Percentiles rank a stretch among this genome's conserved stretches.
Conservation (phyloP, 1,140 invertebrate species). For the Micrasema minimum region DNA sequence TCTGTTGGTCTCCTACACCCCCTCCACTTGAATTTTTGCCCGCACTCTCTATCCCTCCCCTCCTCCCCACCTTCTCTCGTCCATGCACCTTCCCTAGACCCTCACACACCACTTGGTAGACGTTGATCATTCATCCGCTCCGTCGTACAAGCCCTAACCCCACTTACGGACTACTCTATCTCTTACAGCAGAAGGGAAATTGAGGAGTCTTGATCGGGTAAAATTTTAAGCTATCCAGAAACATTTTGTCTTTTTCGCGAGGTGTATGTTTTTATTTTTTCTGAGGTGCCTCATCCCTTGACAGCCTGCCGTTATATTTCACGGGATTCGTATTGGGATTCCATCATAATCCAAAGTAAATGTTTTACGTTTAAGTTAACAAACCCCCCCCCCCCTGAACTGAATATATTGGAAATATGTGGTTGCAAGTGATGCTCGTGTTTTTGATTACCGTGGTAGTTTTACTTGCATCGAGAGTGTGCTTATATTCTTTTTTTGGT, state of each 20-base stretch:
- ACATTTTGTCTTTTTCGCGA: too few relatives aligned
- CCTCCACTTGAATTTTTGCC: slow-evolving; percentile 34
- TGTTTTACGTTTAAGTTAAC: not conserved
- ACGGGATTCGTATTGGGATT: not conserved
- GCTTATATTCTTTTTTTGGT: not conserved
- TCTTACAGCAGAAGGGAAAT: not conserved
- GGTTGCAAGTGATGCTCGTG: too few relatives aligned
- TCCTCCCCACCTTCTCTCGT: slow-evolving; percentile 4
- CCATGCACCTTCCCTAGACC: not conserved
- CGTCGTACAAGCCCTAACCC: too few relatives aligned
- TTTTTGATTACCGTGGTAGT: not conserved
- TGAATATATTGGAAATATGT: not conserved
- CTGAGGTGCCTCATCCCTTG: slow-evolving; percentile 4
- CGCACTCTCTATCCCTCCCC: slow-evolving; percentile 4
- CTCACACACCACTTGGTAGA: too few relatives aligned
- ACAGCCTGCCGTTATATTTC: slow-evolving; percentile 9
- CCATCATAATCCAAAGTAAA: slow-evolving; percentile 3
- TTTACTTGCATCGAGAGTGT: too few relatives aligned
- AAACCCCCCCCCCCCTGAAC: too few relatives aligned
- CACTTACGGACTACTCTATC: too few relatives aligned
- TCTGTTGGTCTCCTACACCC: slow-evolving; percentile 25
- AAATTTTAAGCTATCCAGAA: too few relatives aligned
- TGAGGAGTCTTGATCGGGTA: not conserved
- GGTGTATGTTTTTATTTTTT: too few relatives aligned
- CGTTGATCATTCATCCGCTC: too few relatives aligned